Evolutionary conservation across 2,888 invertebrate genomes (phyloP), one percentile per base, ranked within the genome.

Genomic region (Lymantria dispar): DNA sequence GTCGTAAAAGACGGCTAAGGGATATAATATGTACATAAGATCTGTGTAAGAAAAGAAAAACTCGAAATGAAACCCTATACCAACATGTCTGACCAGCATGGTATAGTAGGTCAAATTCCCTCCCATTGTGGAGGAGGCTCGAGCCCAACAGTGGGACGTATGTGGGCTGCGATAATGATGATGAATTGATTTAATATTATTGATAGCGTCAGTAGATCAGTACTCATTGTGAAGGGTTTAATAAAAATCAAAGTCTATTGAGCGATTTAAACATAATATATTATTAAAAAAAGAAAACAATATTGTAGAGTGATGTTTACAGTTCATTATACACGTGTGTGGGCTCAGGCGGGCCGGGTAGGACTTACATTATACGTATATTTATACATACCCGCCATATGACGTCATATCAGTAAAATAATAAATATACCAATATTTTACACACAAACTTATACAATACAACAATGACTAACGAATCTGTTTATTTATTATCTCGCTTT

Each of bases 211-310:
- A n/a, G n/a, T n/a, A n/a, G n/a, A n/a, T n/a, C n/a, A n/a, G n/a
- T n/a, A n/a, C n/a, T n/a, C n/a, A n/a, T n/a, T n/a, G n/a, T n/a
- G n/a, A n/a, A n/a, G 22, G 22, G 5, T 2, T 2, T 22, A 22
- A 22, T 22, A 22, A 22, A 52, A 67, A 57, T 54, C 0, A 64
- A 60, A 66, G 11, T 31, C 56, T 48, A 46, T 38, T 43, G 14
- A 62, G 80, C 83, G 62, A 80, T 89, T 89, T 87, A 89, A 90
- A 90, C 89, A 89, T 87, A 88, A 89, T 90, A 89, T 90, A 89
- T 88, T 89, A 89, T 85, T 87, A 85, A 79, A 86, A 83, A 88
- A 88, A 85, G 83, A 81, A 85, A 88, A 88, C 87, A 86, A 86
- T 88, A 87, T 87, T 85, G 86, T 86, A 86, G 85, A 85, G 82